phyloP scores from a whole-genome alignment of 2,888 invertebrate genomes.

The Arrhopalites spinosus region DNA sequence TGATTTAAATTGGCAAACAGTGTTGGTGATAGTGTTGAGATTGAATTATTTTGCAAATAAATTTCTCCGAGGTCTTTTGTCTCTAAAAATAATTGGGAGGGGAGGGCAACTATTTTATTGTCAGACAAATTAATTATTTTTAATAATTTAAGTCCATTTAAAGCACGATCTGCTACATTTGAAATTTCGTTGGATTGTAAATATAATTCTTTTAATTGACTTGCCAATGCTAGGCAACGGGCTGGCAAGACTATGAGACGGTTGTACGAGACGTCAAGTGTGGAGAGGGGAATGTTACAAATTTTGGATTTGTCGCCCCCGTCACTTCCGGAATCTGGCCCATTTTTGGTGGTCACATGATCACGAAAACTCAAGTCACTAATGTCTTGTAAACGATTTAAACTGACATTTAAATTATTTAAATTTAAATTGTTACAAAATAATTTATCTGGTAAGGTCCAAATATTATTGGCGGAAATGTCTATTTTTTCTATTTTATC shows the following conservation, averaged over 20 bases:
- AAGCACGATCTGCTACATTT: slow-evolving; percentile 81
- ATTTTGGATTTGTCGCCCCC: not conserved
- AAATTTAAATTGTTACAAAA: slow-evolving; percentile 85
- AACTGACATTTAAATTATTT: slow-evolving; percentile 80
- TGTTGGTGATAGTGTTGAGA: slow-evolving; percentile 81
- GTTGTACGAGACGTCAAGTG: slow-evolving; percentile 81
- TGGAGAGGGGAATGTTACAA: slow-evolving; percentile 80
- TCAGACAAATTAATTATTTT: slow-evolving; percentile 86
- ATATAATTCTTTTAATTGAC: slow-evolving; percentile 77
- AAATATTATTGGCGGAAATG: slow-evolving; percentile 84
- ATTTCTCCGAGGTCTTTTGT: slow-evolving; percentile 81
- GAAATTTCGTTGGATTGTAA: slow-evolving; percentile 87
- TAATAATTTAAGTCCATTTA: slow-evolving; percentile 78
- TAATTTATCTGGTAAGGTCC: slow-evolving; percentile 83
- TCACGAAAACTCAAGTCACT: slow-evolving; percentile 84
- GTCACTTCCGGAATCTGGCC: too few relatives aligned
- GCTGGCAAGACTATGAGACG: slow-evolving; percentile 82
- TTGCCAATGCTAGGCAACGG: too few relatives aligned
- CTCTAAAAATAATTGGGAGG: slow-evolving; percentile 82
- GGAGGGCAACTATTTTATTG: slow-evolving; percentile 86
- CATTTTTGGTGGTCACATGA: slow-evolving; percentile 61
- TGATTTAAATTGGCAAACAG: slow-evolving; percentile 84
- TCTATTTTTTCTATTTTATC: slow-evolving; percentile 82
- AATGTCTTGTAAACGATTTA: slow-evolving; percentile 85
- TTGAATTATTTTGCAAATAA: slow-evolving; percentile 88